These are phyloP conservation scores for Pheosia tremula DNA, from an alignment of 2,888 invertebrate species.

Conservation along the genomic window DNA sequence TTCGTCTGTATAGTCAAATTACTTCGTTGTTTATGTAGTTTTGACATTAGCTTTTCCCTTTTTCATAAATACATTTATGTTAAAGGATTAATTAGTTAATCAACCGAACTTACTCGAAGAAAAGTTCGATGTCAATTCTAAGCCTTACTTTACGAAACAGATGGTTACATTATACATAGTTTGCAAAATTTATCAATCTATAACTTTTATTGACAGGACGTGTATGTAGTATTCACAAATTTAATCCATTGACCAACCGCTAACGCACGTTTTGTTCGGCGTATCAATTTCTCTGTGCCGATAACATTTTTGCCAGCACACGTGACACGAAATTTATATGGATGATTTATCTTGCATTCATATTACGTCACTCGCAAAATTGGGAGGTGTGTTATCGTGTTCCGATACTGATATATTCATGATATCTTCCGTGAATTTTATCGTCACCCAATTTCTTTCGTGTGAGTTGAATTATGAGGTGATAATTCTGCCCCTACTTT, in stretches of 20 bases:
- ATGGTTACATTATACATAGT: no score
- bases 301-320: conserved; percentile 81
- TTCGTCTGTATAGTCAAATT: no score
- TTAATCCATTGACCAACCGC: conserved; percentile 66
- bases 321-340: conserved; percentile 82
- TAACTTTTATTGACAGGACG: neutral
- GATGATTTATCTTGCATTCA: conserved; percentile 81
- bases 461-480: conserved; percentile 8
- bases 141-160: no score
- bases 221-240: neutral
- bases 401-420: conserved; percentile 59
- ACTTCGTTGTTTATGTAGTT: no score
- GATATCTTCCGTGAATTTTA: conserved; percentile 59
- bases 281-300: conserved; percentile 76
- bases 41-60: neutral
- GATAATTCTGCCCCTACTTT: neutral
- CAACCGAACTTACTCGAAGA: no score
- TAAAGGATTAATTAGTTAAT: no score
- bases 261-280: conserved; percentile 65
- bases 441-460: conserved; percentile 36
- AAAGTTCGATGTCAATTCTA: no score
- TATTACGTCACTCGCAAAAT: conserved; percentile 75
- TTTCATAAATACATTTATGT: no score
- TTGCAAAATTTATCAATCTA: neutral
- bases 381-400: conserved; percentile 75